These are phyloP conservation scores for Myanophis thanlyinensis DNA, from an alignment of 2,113 vertebrate genomes.

Conservation along the genomic window DNA sequence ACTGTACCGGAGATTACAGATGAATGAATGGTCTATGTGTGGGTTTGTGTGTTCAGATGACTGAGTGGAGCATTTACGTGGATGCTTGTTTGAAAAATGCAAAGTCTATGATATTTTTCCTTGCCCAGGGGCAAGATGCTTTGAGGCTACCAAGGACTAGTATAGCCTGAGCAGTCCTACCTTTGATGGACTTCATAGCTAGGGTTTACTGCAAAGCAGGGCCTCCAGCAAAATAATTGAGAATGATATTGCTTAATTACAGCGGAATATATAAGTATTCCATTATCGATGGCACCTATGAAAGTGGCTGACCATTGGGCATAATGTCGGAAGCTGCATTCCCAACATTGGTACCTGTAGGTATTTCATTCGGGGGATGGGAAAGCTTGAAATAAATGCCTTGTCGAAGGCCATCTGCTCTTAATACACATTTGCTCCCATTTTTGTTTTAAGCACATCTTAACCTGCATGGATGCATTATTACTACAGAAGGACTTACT, in stretches of 20 bases:
- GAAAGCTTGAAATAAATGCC: background rate
- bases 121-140: background rate
- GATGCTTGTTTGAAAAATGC: background rate
- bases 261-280: conserved; percentile 1
- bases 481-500: background rate
- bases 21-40: background rate
- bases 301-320: conserved; percentile 12
- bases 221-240: conserved; percentile 25
- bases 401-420: background rate
- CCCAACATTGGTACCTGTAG: conserved; percentile 29
- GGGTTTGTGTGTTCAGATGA: background rate
- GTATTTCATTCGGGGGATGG: background rate
- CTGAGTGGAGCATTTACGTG: background rate
- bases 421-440: conserved; percentile 1
- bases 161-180: background rate
- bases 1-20: background rate
- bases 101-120: background rate
- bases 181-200: background rate
- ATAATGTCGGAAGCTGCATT: conserved; percentile 14
- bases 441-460: conserved; percentile 25
- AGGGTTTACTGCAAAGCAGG: background rate
- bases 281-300: conserved; percentile 31
- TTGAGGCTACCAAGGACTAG: background rate
- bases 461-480: background rate
- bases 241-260: conserved; percentile 18